A percentile compares a stretch with the other conserved stretches of the same genome.
Conservation (phyloP, 2,888 invertebrate genomes). For the Peribatodes rhomboidaria region DNA sequence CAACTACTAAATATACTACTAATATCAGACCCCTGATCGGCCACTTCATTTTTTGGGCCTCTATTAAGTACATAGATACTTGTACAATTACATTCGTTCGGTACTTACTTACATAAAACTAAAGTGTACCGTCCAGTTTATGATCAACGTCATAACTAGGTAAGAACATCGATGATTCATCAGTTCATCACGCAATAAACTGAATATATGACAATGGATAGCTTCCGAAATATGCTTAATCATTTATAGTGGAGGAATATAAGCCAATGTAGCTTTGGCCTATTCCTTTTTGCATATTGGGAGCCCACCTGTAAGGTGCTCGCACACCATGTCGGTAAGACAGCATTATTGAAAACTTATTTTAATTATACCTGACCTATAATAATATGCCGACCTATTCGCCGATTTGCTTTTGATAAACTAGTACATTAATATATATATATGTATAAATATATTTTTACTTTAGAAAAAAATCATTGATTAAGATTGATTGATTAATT, state of each 20-base stretch:
- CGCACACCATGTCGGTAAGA: slow-evolving; percentile 13
- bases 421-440: no score
- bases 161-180: slow-evolving; percentile 7
- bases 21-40: no score
- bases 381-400: no score
- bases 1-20: no score
- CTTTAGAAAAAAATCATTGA: no score
- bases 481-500: no score
- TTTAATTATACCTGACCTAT: no score
- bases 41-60: no score
- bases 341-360: not conserved
- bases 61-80: not conserved
- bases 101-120: not conserved
- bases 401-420: no score
- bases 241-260: slow-evolving; percentile 11
- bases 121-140: not conserved
- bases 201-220: slow-evolving; percentile 11
- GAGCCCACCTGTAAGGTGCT: slow-evolving; percentile 7
- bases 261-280: slow-evolving; percentile 6
- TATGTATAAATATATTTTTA: no score
- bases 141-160: not conserved
- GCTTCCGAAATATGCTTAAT: slow-evolving; percentile 13
- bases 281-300: slow-evolving; percentile 16
- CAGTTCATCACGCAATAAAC: not conserved
- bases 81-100: not conserved